Percentiles rank a stretch among this genome's conserved stretches.
phyloP scores from a whole-genome alignment of 1,140 invertebrate species.

The Drosophila lacteicornis region DNA sequence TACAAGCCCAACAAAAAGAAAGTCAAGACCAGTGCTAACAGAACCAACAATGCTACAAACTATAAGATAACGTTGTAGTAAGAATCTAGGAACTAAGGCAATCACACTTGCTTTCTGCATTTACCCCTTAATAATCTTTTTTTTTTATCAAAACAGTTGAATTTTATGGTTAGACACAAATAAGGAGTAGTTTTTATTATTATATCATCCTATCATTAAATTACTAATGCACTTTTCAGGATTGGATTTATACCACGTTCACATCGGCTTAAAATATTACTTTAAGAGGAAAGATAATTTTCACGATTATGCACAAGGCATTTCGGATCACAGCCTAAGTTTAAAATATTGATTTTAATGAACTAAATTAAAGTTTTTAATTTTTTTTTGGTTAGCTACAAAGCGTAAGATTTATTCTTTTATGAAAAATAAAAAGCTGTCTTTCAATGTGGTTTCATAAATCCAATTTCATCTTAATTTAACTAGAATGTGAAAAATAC shows the following conservation, averaged over 20 bases:
- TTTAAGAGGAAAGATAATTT: not conserved
- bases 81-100: conserved; percentile 1
- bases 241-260: not conserved
- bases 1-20: conserved; percentile 63
- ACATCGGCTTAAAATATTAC: not conserved
- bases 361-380: not conserved
- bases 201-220: not conserved
- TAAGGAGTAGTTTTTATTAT: not conserved
- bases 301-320: not conserved
- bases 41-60: conserved; percentile 53
- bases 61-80: conserved; percentile 52
- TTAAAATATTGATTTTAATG: not conserved
- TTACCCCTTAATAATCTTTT: not conserved
- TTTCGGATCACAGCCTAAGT: not conserved
- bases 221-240: not conserved
- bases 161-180: not conserved
- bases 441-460: not conserved
- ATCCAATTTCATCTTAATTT: too few species aligned
- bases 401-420: not conserved
- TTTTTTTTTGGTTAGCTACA: not conserved
- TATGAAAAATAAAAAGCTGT: not conserved
- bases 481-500: too few species aligned
- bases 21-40: conserved; percentile 22
- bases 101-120: not conserved
- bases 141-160: conserved; percentile 4